Evolutionary conservation across 2,797 vertebrate genomes (phyloP), one percentile per base, ranked within the genome.

Genomic region (Cirrhinus molitorella): DNA sequence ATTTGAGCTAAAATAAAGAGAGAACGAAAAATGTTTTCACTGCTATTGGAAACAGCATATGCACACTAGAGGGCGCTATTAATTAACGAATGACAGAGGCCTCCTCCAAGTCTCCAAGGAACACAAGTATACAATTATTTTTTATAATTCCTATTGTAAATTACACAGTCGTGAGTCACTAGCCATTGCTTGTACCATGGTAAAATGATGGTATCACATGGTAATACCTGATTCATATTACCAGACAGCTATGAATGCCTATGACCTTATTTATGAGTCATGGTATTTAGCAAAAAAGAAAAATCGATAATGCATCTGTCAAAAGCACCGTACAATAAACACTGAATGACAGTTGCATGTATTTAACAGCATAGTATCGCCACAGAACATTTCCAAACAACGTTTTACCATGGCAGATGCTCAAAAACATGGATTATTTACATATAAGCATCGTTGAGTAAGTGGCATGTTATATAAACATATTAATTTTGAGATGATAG

Each of bases 1-100:
- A 19, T 59, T 14, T 25, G n/a, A 43, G n/a, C 53, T 43, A 43
- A 59, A 28, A 17, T 0, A 28, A 3, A 25, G 17, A 34, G 12
- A 25, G 5, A 34, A 5, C 13, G 3, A 74, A 16, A 57, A 14
- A 25, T 10, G 17, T 16, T 59, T 1, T 71, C 37, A 6, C 1
- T 59, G 13, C 16, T 14, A 31, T 47, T 47, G 13, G 7, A 71
- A 37, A 7, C 28, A 4, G 37, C 8, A 11, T 7, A n/a, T 61
- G 40, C 1, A n/a, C 79, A 81, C 53, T 47, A 72, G 79, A 81
- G 4, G 79, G 23, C 67, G 67, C 66, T 80, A 55, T 31, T 31
- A 19, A 34, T 19, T 5, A 31, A 43, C 21, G 2, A 28, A 13
- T 43, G 7, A 14, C 19, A 37, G 31, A 67, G 17, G 17, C 17